Conservation (phyloP, 2,797 vertebrate species). For the Synanceia verrucosa region DNA sequence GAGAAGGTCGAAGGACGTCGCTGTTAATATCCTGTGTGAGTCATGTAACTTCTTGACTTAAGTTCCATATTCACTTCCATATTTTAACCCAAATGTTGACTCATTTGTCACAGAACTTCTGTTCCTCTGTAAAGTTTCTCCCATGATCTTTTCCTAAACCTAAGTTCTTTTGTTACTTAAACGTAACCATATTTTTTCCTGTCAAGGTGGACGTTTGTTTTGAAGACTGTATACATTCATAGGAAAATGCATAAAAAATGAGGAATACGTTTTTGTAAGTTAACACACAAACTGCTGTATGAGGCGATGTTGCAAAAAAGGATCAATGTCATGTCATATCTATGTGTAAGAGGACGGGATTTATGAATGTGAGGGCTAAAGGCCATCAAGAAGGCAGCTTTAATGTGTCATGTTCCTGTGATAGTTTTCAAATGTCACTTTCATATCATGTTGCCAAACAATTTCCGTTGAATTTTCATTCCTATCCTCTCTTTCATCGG, state of each 20-base stretch:
- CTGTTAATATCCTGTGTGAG: background rate
- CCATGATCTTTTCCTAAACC: background rate
- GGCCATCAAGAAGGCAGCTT: background rate
- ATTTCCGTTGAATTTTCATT: no score
- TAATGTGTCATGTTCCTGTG: background rate
- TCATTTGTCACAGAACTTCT: no score
- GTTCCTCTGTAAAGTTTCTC: background rate
- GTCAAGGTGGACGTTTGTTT: no score
- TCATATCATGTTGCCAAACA: background rate
- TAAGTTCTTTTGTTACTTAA: no score
- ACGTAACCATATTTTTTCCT: no score
- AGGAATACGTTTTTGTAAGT: no score
- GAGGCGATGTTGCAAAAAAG: background rate
- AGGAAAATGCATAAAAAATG: no score
- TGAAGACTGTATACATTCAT: no score
- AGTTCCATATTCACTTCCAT: no score
- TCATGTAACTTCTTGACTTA: background rate
- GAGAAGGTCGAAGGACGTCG: background rate
- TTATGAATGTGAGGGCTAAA: background rate
- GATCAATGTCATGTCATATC: background rate
- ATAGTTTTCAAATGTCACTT: slow-evolving; percentile 3
- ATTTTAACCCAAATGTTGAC: no score
- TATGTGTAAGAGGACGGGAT: background rate
- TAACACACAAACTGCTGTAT: no score
- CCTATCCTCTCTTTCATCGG: background rate